Evolutionary conservation across 1,140 invertebrate species (phyloP).

Genomic region (Samia ricini): DNA sequence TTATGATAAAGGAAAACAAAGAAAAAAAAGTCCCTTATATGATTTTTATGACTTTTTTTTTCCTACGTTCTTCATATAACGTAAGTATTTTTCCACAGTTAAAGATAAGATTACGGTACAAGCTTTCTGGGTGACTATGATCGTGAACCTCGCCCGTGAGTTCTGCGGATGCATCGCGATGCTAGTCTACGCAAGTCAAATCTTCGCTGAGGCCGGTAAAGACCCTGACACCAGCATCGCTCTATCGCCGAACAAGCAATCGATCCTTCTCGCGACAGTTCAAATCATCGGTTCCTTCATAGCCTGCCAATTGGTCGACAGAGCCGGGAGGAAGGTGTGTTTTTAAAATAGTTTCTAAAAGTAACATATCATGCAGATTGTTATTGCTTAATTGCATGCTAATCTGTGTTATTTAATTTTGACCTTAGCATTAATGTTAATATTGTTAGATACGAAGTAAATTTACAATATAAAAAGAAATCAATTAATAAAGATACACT

Average conservation of each 20-base stretch:
- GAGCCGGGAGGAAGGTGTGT: constrained; percentile 62
- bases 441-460: too few species aligned
- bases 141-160: constrained; percentile 59
- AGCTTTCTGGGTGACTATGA: constrained; percentile 66
- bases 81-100: constrained; percentile 35
- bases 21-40: neutral
- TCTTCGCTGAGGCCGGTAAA: constrained; percentile 60
- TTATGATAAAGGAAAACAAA: too few species aligned
- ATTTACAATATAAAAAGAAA: too few species aligned
- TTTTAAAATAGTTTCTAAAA: neutral
- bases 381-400: too few species aligned
- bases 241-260: constrained; percentile 63
- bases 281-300: constrained; percentile 66
- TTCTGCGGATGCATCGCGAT: constrained; percentile 70
- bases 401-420: too few species aligned
- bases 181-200: constrained; percentile 65
- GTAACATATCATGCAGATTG: too few species aligned
- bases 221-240: constrained; percentile 45
- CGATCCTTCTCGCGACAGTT: constrained; percentile 58
- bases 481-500: too few species aligned
- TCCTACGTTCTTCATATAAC: too few species aligned
- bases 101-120: constrained; percentile 56
- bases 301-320: constrained; percentile 63
- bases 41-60: neutral
- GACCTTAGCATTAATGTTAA: too few species aligned